Percentiles rank a stretch among this genome's conserved stretches.
These are phyloP conservation scores for Caenorhabditis panamensis DNA, from an alignment of 2,888 invertebrate species.

Conservation along the genomic window DNA sequence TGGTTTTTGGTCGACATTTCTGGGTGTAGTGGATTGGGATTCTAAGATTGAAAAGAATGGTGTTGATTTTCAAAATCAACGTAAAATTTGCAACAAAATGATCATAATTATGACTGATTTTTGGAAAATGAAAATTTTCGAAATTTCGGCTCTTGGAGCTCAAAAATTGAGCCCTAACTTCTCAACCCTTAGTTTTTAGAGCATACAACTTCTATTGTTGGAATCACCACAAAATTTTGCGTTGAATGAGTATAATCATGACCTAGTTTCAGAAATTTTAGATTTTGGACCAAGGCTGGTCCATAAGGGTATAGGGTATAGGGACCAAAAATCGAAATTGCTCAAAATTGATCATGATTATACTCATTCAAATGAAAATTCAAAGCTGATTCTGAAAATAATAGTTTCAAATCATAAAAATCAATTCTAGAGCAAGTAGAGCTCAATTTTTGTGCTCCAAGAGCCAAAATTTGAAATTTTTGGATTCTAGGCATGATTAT, in stretches of 20 bases:
- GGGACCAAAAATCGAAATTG: too few relatives aligned
- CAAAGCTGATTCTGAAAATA: too few relatives aligned
- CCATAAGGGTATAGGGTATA: too few relatives aligned
- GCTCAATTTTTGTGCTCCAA: neutral
- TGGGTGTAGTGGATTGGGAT: too few relatives aligned
- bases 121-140: neutral
- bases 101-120: neutral
- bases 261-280: neutral
- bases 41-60: neutral
- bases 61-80: neutral
- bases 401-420: too few relatives aligned
- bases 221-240: neutral
- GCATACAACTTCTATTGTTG: neutral
- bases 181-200: neutral
- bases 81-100: neutral
- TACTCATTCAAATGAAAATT: too few relatives aligned
- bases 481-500: neutral
- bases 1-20: too few relatives aligned
- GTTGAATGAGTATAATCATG: constrained; percentile 3
- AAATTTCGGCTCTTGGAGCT: neutral
- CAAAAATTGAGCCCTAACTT: neutral
- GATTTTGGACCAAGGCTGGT: neutral
- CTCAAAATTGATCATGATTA: too few relatives aligned
- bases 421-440: neutral
- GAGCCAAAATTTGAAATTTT: neutral